phyloP scores from a whole-genome alignment of 2,113 vertebrate genomes.

The Nyctereutes procyonoides region DNA sequence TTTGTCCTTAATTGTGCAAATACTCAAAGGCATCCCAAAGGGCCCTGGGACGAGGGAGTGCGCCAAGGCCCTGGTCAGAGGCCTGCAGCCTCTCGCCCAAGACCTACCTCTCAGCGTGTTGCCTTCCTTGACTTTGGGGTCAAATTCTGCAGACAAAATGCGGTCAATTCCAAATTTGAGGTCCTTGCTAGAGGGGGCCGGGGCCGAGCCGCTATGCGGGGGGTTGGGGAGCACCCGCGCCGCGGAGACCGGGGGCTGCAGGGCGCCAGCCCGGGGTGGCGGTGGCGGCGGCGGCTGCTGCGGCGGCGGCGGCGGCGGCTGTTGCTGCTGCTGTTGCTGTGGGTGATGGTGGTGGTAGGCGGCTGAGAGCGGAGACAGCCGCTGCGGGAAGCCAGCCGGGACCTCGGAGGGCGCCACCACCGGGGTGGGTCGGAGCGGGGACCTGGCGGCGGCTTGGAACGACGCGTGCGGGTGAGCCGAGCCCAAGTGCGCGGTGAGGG shows the following conservation, averaged over 20 bases:
- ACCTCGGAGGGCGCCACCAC: slow-evolving; percentile 92
- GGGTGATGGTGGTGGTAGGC: slow-evolving; percentile 83
- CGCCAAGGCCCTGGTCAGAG: neutral
- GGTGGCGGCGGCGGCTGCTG: slow-evolving; percentile 83
- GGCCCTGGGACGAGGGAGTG: neutral
- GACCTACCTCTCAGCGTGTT: slow-evolving; percentile 94
- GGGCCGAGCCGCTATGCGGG: slow-evolving; percentile 85
- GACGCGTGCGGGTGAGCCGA: slow-evolving; percentile 89
- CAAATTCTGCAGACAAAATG: slow-evolving; percentile 97
- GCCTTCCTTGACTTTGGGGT: slow-evolving; percentile 95
- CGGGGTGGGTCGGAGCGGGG: slow-evolving; percentile 89
- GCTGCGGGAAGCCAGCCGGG: slow-evolving; percentile 84
- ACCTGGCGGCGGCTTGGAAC: slow-evolving; percentile 86
- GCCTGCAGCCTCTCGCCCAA: slow-evolving; percentile 18
- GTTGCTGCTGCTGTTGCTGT: slow-evolving; percentile 80
- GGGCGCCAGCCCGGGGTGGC: slow-evolving; percentile 87
- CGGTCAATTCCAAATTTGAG: slow-evolving; percentile 99
- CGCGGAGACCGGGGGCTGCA: slow-evolving; percentile 82
- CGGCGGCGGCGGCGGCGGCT: slow-evolving; percentile 70
- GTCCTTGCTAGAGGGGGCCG: slow-evolving; percentile 95
- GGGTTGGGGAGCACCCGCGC: slow-evolving; percentile 85
- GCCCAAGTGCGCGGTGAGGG: slow-evolving; percentile 92
- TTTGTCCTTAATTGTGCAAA: neutral
- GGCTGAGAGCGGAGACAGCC: slow-evolving; percentile 86
- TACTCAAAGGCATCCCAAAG: neutral